phyloP scores from a whole-genome alignment of 2,113 vertebrate species.

The Bettongia penicillata region DNA sequence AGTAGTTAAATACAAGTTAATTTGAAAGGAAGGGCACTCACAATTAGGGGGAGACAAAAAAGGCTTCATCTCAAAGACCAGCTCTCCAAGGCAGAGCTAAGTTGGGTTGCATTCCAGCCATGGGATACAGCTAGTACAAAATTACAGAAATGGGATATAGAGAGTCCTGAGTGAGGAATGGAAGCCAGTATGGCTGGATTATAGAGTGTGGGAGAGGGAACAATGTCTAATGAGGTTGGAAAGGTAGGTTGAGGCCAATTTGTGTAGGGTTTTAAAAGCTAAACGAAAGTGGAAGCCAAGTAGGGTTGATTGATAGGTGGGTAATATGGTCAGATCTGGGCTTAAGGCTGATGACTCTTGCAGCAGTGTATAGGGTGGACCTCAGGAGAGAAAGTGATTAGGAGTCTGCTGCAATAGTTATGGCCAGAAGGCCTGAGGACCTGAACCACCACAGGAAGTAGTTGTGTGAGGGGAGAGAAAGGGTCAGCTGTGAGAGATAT shows the following conservation, averaged over 20 bases:
- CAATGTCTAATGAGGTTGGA: not conserved
- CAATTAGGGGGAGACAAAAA: not conserved
- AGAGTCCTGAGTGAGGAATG: not conserved
- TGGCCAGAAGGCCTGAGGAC: not conserved
- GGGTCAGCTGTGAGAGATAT: not conserved
- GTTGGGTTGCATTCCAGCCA: not conserved
- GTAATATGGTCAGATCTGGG: not conserved
- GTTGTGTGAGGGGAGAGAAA: not conserved
- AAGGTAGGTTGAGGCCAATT: not conserved
- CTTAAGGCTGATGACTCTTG: not conserved
- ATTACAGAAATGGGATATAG: not conserved
- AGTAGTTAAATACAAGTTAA: not conserved
- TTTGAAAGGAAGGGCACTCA: not conserved
- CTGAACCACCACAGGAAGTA: not conserved
- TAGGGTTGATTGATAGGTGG: not conserved
- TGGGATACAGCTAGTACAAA: not conserved
- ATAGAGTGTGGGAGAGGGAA: not conserved
- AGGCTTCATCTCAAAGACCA: not conserved
- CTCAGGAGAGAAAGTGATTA: not conserved
- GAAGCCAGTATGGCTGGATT: not conserved
- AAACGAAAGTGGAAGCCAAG: not conserved
- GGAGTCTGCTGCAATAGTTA: not conserved
- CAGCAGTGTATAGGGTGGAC: not conserved
- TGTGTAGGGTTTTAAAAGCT: not conserved
- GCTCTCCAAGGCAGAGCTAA: not conserved